Conservation (phyloP, 2,888 invertebrate species). For the Disparrhopalites patrizii region DNA sequence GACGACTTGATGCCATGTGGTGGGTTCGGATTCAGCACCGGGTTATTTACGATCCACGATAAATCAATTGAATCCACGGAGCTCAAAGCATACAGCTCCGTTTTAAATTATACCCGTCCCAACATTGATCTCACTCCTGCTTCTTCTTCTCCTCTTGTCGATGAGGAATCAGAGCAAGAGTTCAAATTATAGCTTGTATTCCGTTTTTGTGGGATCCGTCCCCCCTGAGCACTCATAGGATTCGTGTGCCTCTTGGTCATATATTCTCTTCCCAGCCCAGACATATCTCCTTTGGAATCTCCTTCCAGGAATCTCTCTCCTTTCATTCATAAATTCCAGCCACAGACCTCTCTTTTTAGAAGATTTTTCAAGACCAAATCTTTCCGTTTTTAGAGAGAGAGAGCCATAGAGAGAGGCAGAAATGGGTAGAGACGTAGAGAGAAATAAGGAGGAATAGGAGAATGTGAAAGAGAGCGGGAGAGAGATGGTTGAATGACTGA, state of each 20-base stretch:
- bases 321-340: conserved; percentile 21
- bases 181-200: conserved; percentile 17
- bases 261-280: neutral
- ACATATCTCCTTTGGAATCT: conserved; percentile 12
- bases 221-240: too few relatives aligned
- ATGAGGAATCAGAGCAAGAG: conserved; percentile 10
- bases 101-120: neutral
- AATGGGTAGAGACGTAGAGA: too few relatives aligned
- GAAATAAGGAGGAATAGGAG: too few relatives aligned
- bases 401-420: too few relatives aligned
- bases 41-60: conserved; percentile 23
- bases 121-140: too few relatives aligned
- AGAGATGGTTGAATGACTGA: too few relatives aligned
- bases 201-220: neutral
- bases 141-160: too few relatives aligned
- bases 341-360: neutral
- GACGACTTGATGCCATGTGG: conserved; percentile 18
- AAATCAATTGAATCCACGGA: conserved; percentile 24
- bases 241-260: conserved; percentile 26
- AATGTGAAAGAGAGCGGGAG: too few relatives aligned
- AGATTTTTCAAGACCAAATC: neutral
- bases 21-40: neutral
- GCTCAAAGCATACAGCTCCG: conserved; percentile 11
- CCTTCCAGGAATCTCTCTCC: neutral
- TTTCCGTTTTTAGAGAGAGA: too few relatives aligned